phyloP scores from a whole-genome alignment of 2,888 invertebrate species.

The Volucella bombylans region DNA sequence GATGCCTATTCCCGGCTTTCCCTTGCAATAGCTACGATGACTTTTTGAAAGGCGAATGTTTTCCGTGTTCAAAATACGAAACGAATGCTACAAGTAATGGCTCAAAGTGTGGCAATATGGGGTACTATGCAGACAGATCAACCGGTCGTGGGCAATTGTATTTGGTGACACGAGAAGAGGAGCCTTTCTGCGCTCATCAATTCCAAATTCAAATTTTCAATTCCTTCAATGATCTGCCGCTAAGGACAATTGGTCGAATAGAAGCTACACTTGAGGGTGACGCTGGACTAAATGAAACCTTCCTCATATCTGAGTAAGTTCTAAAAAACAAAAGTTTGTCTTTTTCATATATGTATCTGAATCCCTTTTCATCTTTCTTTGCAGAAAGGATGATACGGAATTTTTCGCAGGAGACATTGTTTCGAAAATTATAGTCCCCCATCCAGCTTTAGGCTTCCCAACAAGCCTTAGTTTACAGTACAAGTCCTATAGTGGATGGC shows the following conservation, averaged over 20 bases:
- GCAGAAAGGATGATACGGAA: slow-evolving; percentile 91
- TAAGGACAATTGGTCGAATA: slow-evolving; percentile 87
- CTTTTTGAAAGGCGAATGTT: slow-evolving; percentile 90
- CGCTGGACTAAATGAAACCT: slow-evolving; percentile 92
- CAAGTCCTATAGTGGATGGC: slow-evolving; percentile 95
- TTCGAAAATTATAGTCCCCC: slow-evolving; percentile 92
- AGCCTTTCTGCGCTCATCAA: slow-evolving; percentile 97
- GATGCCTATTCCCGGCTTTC: slow-evolving; percentile 95
- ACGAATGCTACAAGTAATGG: slow-evolving; percentile 76
- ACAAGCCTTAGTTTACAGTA: slow-evolving; percentile 90
- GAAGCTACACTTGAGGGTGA: slow-evolving; percentile 91
- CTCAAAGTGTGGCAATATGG: slow-evolving; percentile 93
- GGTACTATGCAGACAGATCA: slow-evolving; percentile 94
- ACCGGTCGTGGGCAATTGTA: slow-evolving; percentile 93
- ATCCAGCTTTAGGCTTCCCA: slow-evolving; percentile 91
- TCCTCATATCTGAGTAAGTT: slow-evolving; percentile 91
- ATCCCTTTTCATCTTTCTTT: slow-evolving; percentile 64
- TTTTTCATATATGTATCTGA: not conserved
- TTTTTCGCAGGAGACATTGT: slow-evolving; percentile 88
- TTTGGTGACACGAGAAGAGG: slow-evolving; percentile 93
- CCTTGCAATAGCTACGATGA: slow-evolving; percentile 93
- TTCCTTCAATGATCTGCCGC: slow-evolving; percentile 86
- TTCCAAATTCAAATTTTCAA: slow-evolving; percentile 92
- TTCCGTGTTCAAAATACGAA: slow-evolving; percentile 85
- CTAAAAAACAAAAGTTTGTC: not conserved